A percentile compares a stretch with the other conserved stretches of the same genome.
Evolutionary conservation across 2,888 invertebrate species (phyloP).

Genomic region (Cephus pulcher): DNA sequence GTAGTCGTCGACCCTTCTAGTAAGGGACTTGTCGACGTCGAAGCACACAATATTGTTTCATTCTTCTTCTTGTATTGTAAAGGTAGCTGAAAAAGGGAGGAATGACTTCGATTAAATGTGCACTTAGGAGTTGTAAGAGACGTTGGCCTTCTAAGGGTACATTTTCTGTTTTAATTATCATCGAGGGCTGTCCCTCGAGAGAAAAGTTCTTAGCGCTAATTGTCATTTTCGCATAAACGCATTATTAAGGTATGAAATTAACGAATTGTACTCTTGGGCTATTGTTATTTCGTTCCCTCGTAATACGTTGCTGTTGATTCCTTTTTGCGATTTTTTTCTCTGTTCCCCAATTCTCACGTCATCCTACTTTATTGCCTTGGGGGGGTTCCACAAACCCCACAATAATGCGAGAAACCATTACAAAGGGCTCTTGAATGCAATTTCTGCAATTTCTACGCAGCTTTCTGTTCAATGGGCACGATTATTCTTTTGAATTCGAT

Average conservation of each 20-base stretch:
- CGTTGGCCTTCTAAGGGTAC: not conserved
- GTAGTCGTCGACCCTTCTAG: not conserved
- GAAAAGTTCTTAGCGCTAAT: not conserved
- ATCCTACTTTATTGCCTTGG: not conserved
- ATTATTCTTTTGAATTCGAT: not conserved
- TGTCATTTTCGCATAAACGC: not conserved
- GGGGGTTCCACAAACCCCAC: not conserved
- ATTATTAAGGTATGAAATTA: not conserved
- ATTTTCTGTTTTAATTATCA: not conserved
- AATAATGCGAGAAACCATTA: not conserved
- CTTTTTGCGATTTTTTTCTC: not conserved
- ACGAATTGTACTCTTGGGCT: not conserved
- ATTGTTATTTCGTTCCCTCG: not conserved
- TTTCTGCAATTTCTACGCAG: not conserved
- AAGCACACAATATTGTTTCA: conserved; percentile 15
- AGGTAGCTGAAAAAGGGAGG: not conserved
- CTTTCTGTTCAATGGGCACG: not conserved
- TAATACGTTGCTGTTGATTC: not conserved
- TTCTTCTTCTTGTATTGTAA: not conserved
- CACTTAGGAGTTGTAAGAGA: not conserved
- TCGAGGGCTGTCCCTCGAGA: not conserved
- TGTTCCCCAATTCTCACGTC: not conserved
- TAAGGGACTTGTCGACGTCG: not conserved
- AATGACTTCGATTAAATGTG: not conserved
- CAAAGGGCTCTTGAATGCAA: not conserved